Evolutionary conservation across 1,140 invertebrate species (phyloP), one percentile per base, ranked within the genome.

Genomic region (Drosophila micromelanica): DNA sequence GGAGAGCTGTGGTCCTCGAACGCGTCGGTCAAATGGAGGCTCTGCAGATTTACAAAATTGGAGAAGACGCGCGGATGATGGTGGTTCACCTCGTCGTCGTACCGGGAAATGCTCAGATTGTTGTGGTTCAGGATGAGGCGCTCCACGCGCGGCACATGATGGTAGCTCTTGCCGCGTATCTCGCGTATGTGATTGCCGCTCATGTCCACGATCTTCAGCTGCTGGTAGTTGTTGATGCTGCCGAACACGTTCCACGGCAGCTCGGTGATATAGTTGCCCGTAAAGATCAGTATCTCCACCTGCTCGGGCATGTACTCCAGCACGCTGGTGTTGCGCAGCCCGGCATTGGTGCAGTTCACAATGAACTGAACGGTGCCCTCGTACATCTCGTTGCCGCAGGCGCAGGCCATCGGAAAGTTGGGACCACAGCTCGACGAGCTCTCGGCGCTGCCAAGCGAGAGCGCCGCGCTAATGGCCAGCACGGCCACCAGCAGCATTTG

Each of bases 51-150:
- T 1, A 94, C 92, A 91, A 97, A 96, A 91, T 96, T 97, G 2
- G 95, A 96, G 82, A 97, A 96, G 4, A 97, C 93, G 55, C 96
- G 92, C 0, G 95, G 96, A 92, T 96, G 96, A 80, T 94, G 93
- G 71, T 93, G 93, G 64, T 94, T 95, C 2, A 93, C 92, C 46
- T 93, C 93, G 17, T 94, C 93, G 2, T 94, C 93, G 13, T 94
- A 84, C 2, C 89, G 80, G 0, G 94, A 93, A 48, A 96, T 94
- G 1, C 94, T 94, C 2, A 96, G 87, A 65, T 96, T 92, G 81
- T 97, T 97, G 80, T 96, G 95, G 81, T 96, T 95, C 5, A 97
- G 92, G 69, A 96, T 94, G 1, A 97, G 91, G n/a, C 94, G 93
- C 82, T 95, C 93, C 0, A 97, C 96, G 52, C 93, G 94, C 42